Conservation (phyloP, 2,797 vertebrate genomes). For the Anguilla obscura region DNA sequence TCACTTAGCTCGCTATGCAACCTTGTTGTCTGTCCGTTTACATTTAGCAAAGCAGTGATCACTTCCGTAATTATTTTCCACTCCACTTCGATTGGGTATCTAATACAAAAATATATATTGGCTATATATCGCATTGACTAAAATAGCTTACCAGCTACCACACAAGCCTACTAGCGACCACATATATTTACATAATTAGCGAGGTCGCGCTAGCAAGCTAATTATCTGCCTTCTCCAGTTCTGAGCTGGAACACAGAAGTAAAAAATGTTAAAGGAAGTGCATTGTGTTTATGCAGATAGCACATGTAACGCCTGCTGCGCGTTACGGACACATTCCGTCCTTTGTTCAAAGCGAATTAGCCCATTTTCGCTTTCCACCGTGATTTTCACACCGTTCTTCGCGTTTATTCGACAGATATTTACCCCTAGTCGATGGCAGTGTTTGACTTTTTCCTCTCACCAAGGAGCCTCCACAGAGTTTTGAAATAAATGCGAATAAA, state of each 20-base stretch:
- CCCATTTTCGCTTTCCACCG: constrained; percentile 42
- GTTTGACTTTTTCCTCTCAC: background rate
- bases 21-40: background rate
- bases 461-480: constrained; percentile 15
- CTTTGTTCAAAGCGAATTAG: constrained; percentile 71
- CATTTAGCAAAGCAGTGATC: constrained; percentile 14
- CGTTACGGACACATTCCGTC: constrained; percentile 59
- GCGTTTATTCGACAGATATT: constrained; percentile 19
- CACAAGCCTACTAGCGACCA: background rate
- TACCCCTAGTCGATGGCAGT: background rate
- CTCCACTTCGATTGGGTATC: constrained; percentile 1
- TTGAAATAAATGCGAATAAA: constrained; percentile 30
- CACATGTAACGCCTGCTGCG: constrained; percentile 72
- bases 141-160: constrained; percentile 17
- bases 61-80: constrained; percentile 36
- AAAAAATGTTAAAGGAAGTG: constrained; percentile 8
- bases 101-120: background rate
- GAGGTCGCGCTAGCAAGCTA: background rate
- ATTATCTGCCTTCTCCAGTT: background rate
- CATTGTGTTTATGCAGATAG: constrained; percentile 56
- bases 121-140: background rate
- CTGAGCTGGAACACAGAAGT: background rate
- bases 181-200: constrained; percentile 17
- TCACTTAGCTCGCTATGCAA: background rate
- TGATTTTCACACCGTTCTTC: constrained; percentile 14